These are phyloP conservation scores for Pseudomyrmex pallidus DNA, from an alignment of 1,140 invertebrate species.

Conservation along the genomic window DNA sequence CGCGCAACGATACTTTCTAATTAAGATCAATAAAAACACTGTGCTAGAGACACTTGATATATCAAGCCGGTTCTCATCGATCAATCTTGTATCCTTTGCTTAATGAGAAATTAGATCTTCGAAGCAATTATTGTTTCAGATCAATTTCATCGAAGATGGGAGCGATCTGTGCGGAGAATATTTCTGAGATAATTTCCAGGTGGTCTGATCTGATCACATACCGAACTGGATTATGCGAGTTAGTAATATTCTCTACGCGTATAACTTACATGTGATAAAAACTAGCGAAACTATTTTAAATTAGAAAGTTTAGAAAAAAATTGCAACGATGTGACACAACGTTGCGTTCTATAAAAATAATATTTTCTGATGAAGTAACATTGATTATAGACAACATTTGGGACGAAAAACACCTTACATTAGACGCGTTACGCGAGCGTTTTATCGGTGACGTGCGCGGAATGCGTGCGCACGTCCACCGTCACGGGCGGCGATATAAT, in stretches of 20 bases:
- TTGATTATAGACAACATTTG: background rate
- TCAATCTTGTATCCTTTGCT: background rate
- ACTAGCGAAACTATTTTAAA: background rate
- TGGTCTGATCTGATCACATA: background rate
- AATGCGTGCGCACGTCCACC: constrained; percentile 67
- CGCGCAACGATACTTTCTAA: background rate
- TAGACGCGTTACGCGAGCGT: constrained; percentile 15
- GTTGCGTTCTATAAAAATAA: too few relatives aligned
- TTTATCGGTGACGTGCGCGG: constrained; percentile 48
- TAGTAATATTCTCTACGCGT: too few relatives aligned
- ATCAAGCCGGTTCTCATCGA: background rate
- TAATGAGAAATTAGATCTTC: background rate
- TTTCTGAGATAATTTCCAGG: constrained; percentile 4
- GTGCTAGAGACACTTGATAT: background rate
- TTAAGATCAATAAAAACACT: background rate
- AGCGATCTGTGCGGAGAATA: background rate
- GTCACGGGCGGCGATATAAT: constrained; percentile 66
- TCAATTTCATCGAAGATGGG: background rate
- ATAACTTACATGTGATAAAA: too few relatives aligned
- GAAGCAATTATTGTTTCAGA: constrained; percentile 12
- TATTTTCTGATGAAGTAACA: too few relatives aligned
- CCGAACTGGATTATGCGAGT: too few relatives aligned
- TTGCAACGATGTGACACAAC: too few relatives aligned
- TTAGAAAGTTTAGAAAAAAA: background rate
- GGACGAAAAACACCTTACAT: constrained; percentile 20